Base-by-base conservation (phyloP, 2,113 vertebrate genomes). In the Rousettus leschenaultii region DNA sequence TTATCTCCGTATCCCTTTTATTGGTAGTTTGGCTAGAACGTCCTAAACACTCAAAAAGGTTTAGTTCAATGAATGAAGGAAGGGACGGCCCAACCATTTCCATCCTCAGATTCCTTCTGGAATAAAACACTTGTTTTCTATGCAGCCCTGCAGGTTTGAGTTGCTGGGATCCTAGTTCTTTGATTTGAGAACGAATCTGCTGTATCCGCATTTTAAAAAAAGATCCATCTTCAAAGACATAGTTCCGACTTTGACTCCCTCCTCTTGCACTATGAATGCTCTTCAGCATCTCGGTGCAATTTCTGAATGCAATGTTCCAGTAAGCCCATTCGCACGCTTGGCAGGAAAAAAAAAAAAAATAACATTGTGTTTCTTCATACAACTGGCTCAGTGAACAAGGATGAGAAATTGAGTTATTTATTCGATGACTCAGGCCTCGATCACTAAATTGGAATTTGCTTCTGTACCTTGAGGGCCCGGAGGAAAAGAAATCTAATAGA, bases 401-500 rank as follows among this genome's bases (percentile, higher is more conserved):
- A 96, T 63, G 95, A 97, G 89, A 93, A 98, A 98, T 38, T 94
- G 94, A 98, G 97, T 97, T 98, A 98, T 98, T 98, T 97, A 97
- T 96, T 75, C 11, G 1, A 30, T 86, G 95, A 97, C 94, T 98
- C 96, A 97, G 90, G 73, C 93, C 89, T 82, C 97, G 98, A 98
- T 98, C 96, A 96, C 96, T 98, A 98, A 98, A 98, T 65, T 95
- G 71, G 94, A 94, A 98, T 97, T 98, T 97, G 91, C 71, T 94
- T 91, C 97, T 97, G 87, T 97, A 95, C 96, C 97, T 98, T 80
- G 59, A 87, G 85, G 96, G 74, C 92, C 74, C 24, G 78, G 79
- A 83, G 75, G 75, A 68, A 90, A 13, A 82, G 38, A 97, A 96
- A 85, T 94, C 88, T 96, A 94, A 95, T 80, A 98, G 95, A 97